Percentiles rank a stretch among this genome's conserved stretches.
phyloP scores from a whole-genome alignment of 2,888 invertebrate species.

The Cyrtodaria siliqua region DNA sequence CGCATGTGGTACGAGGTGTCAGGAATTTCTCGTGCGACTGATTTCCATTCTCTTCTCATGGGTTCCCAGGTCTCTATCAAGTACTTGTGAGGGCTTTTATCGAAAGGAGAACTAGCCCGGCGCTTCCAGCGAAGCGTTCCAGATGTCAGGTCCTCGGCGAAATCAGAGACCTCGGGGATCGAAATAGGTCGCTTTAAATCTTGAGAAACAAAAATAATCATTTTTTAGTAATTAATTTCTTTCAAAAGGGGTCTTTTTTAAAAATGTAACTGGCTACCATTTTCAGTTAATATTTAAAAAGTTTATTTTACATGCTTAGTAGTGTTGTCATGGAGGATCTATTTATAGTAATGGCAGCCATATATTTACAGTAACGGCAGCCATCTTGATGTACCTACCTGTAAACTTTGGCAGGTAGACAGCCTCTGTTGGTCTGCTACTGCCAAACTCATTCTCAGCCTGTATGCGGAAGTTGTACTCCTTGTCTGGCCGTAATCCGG shows the following conservation, averaged over 20 bases:
- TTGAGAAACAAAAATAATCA: slow-evolving; percentile 43
- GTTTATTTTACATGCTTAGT: too few relatives aligned
- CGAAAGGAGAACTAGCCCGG: slow-evolving; percentile 62
- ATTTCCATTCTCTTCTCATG: slow-evolving; percentile 73
- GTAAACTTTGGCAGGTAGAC: slow-evolving; percentile 70
- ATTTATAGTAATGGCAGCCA: too few relatives aligned
- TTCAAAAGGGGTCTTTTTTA: too few relatives aligned
- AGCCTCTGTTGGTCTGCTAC: slow-evolving; percentile 96
- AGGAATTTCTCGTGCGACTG: slow-evolving; percentile 73
- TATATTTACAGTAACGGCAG: too few relatives aligned
- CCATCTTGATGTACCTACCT: slow-evolving; percentile 57
- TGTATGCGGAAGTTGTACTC: slow-evolving; percentile 98
- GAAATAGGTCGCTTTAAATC: slow-evolving; percentile 75
- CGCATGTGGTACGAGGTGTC: slow-evolving; percentile 80
- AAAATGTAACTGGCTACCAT: too few relatives aligned
- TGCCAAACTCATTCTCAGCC: slow-evolving; percentile 98
- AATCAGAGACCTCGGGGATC: slow-evolving; percentile 78
- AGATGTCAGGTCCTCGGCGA: slow-evolving; percentile 72
- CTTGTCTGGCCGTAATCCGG: slow-evolving; percentile 88
- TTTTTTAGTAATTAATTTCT: too few relatives aligned
- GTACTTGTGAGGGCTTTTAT: slow-evolving; percentile 71
- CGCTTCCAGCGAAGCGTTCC: slow-evolving; percentile 77
- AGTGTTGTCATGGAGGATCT: too few relatives aligned
- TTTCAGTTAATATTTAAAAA: too few relatives aligned
- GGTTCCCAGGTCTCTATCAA: slow-evolving; percentile 78